Percentiles rank a stretch among this genome's conserved stretches.
Conservation (phyloP, 1,140 invertebrate genomes). For the Eupristina koningsbergeri region DNA sequence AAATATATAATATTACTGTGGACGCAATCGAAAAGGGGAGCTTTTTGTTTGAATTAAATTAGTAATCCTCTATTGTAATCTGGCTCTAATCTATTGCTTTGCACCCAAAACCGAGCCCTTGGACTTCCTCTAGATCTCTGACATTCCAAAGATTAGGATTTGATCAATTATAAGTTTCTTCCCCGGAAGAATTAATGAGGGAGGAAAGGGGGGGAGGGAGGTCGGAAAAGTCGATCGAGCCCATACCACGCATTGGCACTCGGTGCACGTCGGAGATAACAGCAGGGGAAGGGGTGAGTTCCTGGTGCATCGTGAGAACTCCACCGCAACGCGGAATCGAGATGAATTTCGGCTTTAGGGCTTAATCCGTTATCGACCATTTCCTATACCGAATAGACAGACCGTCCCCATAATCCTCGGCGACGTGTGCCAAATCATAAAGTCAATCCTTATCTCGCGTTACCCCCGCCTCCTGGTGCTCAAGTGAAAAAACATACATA, state of each 20-base stretch:
- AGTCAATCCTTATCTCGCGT: slow-evolving; percentile 40
- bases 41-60: slow-evolving; percentile 29
- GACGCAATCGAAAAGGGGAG: background rate
- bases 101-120: background rate
- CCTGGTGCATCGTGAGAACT: slow-evolving; percentile 27
- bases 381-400: slow-evolving; percentile 53
- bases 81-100: slow-evolving; percentile 20
- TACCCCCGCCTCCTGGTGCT: background rate
- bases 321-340: slow-evolving; percentile 51
- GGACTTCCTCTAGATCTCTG: slow-evolving; percentile 20
- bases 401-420: slow-evolving; percentile 38
- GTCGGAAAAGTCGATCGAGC: slow-evolving; percentile 21
- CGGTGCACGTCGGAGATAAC: slow-evolving; percentile 63
- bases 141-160: slow-evolving; percentile 38
- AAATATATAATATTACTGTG: background rate
- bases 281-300: slow-evolving; percentile 21
- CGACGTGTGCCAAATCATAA: slow-evolving; percentile 51
- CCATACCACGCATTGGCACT: slow-evolving; percentile 27
- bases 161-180: slow-evolving; percentile 52
- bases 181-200: slow-evolving; percentile 38
- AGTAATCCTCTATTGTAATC: slow-evolving; percentile 8
- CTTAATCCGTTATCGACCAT: slow-evolving; percentile 63
- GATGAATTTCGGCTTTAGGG: slow-evolving; percentile 65
- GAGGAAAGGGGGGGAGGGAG: background rate
- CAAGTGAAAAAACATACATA: background rate